Base-by-base conservation (phyloP, 2,888 invertebrate genomes). In the Nomada goodeniana region DNA sequence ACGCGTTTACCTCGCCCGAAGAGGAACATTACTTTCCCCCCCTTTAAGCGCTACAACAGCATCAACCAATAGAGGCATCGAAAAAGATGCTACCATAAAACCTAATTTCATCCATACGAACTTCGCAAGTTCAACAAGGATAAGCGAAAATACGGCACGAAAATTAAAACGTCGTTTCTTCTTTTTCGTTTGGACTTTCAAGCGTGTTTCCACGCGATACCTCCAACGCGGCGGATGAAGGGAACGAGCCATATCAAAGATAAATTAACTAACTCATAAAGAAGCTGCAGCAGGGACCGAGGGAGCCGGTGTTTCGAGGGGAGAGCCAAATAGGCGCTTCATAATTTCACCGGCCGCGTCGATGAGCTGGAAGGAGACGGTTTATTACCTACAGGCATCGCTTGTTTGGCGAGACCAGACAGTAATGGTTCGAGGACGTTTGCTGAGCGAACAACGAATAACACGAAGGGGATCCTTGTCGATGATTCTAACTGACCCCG, bases 331-430 rank as follows among this genome's bases (percentile, higher is more conserved):
- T 78, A 72, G 80, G 67, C 74, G 74, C 80, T 80, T 76, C 73
- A 83, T 83, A 83, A 84, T 83, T 84, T 76, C 67, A 61, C 60
- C 75, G 61, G 59, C 50, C 75, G 74, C 71, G 71, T 80, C 83
- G 75, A 80, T 74, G 74, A 80, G 65, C 69, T 65, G 79, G 69
- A 76, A 69, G 78, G 72, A 76, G 81, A 81, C 80, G 84, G 84
- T 89, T 89, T 89, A 89, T 89, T 86, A 88, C 79, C 84, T 71
- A 80, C 78, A 75, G 80, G 78, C 84, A 84, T 76, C 57, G 76
- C 59, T 76, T 68, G 78, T 83, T 81, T 65, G 64, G 50, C 50
- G 70, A 78, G 74, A 53, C 75, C 53, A 70, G 70, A 86, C 83
- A 67, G 57, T 71, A 77, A 78, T 78, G 72, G 72, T 82, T 59